phyloP scores from a whole-genome alignment of 2,888 invertebrate genomes.

The Troides oblongomaculatus region DNA sequence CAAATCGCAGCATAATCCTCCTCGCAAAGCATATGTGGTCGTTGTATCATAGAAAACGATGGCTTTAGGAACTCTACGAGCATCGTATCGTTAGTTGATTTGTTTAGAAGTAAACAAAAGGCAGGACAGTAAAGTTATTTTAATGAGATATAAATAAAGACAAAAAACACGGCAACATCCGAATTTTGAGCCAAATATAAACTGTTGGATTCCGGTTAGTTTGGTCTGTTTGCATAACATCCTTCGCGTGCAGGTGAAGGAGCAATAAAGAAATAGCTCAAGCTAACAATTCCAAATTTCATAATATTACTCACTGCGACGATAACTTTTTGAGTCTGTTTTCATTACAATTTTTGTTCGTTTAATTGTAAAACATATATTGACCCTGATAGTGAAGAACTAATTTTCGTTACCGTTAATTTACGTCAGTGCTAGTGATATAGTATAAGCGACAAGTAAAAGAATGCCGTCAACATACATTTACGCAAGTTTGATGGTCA shows the following conservation, averaged over 20 bases:
- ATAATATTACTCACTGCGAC: conserved; percentile 30
- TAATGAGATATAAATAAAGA: conserved; percentile 54
- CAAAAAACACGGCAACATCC: conserved; percentile 56
- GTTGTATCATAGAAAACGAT: conserved; percentile 26
- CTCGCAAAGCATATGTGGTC: conserved; percentile 46
- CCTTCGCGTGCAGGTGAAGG: background rate
- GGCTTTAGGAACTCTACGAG: conserved; percentile 55
- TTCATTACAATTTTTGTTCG: conserved; percentile 19
- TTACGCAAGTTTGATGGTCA: conserved; percentile 21
- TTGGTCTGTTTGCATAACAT: conserved; percentile 7
- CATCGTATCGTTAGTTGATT: conserved; percentile 62
- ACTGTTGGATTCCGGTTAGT: conserved; percentile 39
- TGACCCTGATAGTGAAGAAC: conserved; percentile 21
- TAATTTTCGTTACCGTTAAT: conserved; percentile 8
- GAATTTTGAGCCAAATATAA: conserved; percentile 48
- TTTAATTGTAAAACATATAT: conserved; percentile 21
- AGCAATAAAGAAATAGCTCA: background rate
- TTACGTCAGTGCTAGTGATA: conserved; percentile 17
- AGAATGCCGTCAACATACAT: conserved; percentile 22
- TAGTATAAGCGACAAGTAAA: conserved; percentile 20
- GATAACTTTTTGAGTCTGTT: conserved; percentile 30
- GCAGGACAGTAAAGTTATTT: conserved; percentile 54
- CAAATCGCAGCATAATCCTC: conserved; percentile 64
- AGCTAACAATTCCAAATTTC: background rate
- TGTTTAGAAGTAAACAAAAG: conserved; percentile 61